Evolutionary conservation across 2,113 vertebrate species (phyloP).

Genomic region (Girardinichthys multiradiatus): DNA sequence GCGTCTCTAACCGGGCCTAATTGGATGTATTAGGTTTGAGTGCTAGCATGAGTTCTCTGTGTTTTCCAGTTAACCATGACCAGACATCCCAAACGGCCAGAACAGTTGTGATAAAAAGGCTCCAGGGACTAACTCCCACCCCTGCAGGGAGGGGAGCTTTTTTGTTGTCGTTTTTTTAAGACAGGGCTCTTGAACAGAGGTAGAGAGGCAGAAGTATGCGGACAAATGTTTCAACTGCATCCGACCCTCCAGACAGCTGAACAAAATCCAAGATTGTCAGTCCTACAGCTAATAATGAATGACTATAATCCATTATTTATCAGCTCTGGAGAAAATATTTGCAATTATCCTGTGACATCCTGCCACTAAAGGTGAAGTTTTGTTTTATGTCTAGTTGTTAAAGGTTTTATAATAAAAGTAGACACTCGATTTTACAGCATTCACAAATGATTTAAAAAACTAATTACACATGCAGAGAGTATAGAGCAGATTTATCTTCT

Average conservation of each 20-base stretch:
- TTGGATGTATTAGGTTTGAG: slow-evolving; percentile 59
- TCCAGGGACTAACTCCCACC: slow-evolving; percentile 16
- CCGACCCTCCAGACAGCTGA: slow-evolving; percentile 11
- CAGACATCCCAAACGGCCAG: slow-evolving; percentile 27
- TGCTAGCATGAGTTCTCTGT: slow-evolving; percentile 46
- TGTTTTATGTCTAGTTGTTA: slow-evolving; percentile 73
- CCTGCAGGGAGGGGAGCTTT: slow-evolving; percentile 8
- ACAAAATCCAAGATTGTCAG: slow-evolving; percentile 23
- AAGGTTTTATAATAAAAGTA: slow-evolving; percentile 71
- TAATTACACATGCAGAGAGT: slow-evolving; percentile 57
- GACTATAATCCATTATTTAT: slow-evolving; percentile 55
- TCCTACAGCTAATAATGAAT: slow-evolving; percentile 22
- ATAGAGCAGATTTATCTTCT: slow-evolving; percentile 59
- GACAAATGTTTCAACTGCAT: slow-evolving; percentile 31
- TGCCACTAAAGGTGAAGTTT: slow-evolving; percentile 59
- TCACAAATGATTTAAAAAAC: slow-evolving; percentile 72
- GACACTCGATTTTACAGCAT: slow-evolving; percentile 79
- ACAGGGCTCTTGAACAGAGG: neutral
- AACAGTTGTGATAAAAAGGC: slow-evolving; percentile 1
- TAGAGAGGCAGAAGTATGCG: neutral
- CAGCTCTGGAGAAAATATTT: slow-evolving; percentile 51
- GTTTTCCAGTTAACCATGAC: slow-evolving; percentile 60
- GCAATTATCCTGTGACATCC: slow-evolving; percentile 50
- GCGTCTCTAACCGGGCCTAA: slow-evolving; percentile 54
- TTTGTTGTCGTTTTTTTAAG: neutral